phyloP scores from a whole-genome alignment of 1,140 invertebrate species.

The Onthophagus taurus region DNA sequence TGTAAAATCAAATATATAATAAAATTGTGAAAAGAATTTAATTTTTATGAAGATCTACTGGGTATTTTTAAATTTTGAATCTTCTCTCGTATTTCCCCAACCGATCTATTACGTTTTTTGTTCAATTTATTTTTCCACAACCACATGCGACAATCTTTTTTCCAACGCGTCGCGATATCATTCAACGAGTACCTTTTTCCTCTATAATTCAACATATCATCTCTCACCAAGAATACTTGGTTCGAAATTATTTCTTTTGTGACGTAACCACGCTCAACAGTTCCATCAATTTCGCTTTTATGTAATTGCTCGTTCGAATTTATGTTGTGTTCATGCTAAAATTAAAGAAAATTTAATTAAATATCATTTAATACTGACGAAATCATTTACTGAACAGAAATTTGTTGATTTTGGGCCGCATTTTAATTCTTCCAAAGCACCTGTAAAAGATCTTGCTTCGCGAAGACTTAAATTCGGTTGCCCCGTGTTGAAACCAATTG shows the following conservation, averaged over 20 bases:
- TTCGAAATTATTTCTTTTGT: conserved; percentile 20
- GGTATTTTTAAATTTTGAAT: conserved; percentile 13
- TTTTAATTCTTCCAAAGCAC: conserved; percentile 36
- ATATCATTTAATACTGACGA: neutral
- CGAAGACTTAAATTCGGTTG: conserved; percentile 25
- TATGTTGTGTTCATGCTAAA: neutral
- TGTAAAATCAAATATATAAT: too few species aligned
- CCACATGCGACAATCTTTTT: conserved; percentile 57
- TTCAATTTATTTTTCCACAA: conserved; percentile 44
- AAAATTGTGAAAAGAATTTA: conserved; percentile 26
- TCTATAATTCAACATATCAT: conserved; percentile 28
- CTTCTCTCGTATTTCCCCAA: conserved; percentile 25
- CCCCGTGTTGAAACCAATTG: conserved; percentile 14
- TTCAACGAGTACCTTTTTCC: conserved; percentile 37
- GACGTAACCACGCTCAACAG: conserved; percentile 15
- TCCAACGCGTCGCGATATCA: conserved; percentile 47
- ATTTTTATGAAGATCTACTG: neutral
- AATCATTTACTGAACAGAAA: neutral
- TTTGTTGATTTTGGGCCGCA: neutral
- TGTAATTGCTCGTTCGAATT: neutral
- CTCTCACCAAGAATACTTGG: conserved; percentile 20
- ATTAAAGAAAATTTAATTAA: neutral
- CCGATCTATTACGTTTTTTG: conserved; percentile 28
- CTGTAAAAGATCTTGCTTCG: conserved; percentile 41
- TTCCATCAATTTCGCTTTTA: neutral